Evolutionary conservation across 2,797 vertebrate species (phyloP).

Genomic region (Coreius guichenoti): DNA sequence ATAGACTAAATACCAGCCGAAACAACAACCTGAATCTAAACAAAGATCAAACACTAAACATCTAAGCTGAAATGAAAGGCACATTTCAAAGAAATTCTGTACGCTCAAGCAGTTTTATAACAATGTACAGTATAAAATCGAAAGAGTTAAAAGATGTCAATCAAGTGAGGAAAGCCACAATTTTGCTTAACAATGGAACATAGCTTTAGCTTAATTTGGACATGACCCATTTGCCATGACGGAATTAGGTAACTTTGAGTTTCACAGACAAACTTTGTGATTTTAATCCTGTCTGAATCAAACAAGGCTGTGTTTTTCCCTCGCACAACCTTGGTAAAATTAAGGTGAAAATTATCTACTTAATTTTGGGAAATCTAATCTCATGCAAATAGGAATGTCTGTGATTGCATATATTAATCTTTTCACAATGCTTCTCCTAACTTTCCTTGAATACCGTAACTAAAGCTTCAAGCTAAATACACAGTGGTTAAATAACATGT

Average conservation of each 20-base stretch:
- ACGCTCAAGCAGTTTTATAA: background rate
- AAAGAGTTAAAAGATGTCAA: background rate
- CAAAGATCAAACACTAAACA: conserved; percentile 6
- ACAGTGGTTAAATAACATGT: background rate
- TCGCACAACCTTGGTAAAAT: background rate
- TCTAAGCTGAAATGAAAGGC: background rate
- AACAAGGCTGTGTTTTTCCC: background rate
- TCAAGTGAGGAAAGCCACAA: conserved; percentile 2
- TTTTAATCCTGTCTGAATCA: background rate
- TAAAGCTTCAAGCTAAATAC: background rate
- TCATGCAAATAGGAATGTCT: background rate
- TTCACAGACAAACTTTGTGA: background rate
- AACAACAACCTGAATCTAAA: conserved; percentile 22
- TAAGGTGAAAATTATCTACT: background rate
- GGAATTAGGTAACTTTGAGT: background rate
- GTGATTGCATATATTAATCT: background rate
- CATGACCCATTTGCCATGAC: background rate
- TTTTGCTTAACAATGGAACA: background rate
- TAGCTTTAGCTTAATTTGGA: background rate
- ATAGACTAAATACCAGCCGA: conserved; percentile 30
- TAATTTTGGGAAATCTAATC: background rate
- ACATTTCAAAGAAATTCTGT: background rate
- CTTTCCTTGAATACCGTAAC: background rate
- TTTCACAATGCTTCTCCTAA: background rate
- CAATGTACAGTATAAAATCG: background rate